Percentiles rank a stretch among this genome's conserved stretches.
Evolutionary conservation across 2,888 invertebrate genomes (phyloP).

Genomic region (Aromia moschata): DNA sequence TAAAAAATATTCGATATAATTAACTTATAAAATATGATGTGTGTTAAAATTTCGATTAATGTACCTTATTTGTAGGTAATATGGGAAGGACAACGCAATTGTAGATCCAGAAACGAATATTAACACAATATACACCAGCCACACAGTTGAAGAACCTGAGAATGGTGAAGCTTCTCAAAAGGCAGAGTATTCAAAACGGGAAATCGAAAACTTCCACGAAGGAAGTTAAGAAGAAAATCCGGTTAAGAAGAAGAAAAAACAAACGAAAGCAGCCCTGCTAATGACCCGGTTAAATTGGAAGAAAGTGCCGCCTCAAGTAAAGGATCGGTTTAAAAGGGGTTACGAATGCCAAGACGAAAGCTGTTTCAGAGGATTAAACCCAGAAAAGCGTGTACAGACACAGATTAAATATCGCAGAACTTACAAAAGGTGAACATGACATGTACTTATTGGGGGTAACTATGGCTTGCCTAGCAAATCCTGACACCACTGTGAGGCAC

Average conservation of each 20-base stretch:
- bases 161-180: constrained; percentile 41
- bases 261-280: constrained; percentile 51
- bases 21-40: no score
- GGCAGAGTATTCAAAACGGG: constrained; percentile 45
- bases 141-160: constrained; percentile 41
- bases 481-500: constrained; percentile 75
- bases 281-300: constrained; percentile 74
- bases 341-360: constrained; percentile 81
- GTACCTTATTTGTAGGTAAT: constrained; percentile 65
- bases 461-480: constrained; percentile 81
- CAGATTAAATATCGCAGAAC: constrained; percentile 79
- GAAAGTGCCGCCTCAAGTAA: constrained; percentile 76
- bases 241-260: constrained; percentile 66
- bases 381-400: constrained; percentile 80
- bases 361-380: constrained; percentile 78
- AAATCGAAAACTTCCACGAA: constrained; percentile 63
- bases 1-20: no score
- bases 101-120: constrained; percentile 65
- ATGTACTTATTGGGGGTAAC: constrained; percentile 89
- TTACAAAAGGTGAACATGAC: constrained; percentile 83
- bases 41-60: constrained; percentile 34
- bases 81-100: constrained; percentile 74
- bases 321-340: constrained; percentile 74
- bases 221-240: constrained; percentile 54
- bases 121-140: constrained; percentile 55